Conservation (phyloP, 1,140 invertebrate genomes). For the Harlomillsia oculata region DNA sequence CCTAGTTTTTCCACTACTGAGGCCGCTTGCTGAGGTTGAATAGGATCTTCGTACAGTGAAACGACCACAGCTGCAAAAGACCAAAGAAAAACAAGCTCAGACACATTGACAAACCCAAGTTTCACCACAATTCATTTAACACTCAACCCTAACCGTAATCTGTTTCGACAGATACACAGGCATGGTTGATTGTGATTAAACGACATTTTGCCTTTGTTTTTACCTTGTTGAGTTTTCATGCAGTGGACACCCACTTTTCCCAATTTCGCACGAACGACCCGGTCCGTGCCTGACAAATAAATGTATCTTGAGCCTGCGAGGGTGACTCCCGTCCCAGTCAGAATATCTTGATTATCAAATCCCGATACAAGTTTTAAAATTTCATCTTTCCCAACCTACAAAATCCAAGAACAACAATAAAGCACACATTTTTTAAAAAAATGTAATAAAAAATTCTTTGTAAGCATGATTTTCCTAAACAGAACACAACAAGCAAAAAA, state of each 20-base stretch:
- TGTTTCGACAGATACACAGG: no score
- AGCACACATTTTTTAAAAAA: neutral
- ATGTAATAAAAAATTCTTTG: no score
- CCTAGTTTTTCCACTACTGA: constrained; percentile 90
- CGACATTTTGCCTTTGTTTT: constrained; percentile 9
- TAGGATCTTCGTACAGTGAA: constrained; percentile 84
- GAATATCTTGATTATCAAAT: constrained; percentile 72
- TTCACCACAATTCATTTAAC: no score
- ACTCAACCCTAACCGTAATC: no score
- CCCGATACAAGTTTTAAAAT: constrained; percentile 71
- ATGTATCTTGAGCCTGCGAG: constrained; percentile 82
- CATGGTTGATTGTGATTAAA: no score
- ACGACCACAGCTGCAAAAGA: constrained; percentile 70
- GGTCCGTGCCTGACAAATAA: constrained; percentile 81
- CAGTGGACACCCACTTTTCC: constrained; percentile 83
- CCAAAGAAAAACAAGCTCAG: constrained; percentile 20
- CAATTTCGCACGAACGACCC: constrained; percentile 79
- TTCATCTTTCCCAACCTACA: constrained; percentile 78
- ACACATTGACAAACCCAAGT: neutral
- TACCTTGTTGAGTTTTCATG: constrained; percentile 86
- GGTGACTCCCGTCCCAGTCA: constrained; percentile 75
- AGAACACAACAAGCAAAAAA: no score
- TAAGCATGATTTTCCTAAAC: no score
- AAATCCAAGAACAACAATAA: no score
- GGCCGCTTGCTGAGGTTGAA: constrained; percentile 86